Base-by-base conservation (phyloP, 2,797 vertebrate species). In the Takifugu rubripes region DNA sequence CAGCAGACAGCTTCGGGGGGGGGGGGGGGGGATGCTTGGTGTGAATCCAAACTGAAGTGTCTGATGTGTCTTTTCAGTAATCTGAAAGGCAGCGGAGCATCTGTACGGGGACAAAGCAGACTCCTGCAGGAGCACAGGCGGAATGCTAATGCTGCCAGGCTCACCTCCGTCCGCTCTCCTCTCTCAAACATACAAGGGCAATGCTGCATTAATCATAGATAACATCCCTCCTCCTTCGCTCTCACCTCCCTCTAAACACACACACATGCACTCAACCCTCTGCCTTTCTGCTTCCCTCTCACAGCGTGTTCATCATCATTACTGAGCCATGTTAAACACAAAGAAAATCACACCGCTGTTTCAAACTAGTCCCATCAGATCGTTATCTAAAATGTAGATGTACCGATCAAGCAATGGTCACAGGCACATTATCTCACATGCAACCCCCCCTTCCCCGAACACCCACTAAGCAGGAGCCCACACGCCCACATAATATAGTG, bases 161-260 rank as follows among this genome's bases (percentile, higher is more conserved):
- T 84, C 77, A 84, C 84, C 84, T 86, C 76, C 31, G 24, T 82
- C 83, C 78, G 68, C 80, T 82, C 82, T 72, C 74, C 72, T 78
- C 71, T 70, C 70, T 74, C 72, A 82, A 87, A 89, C 83, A 89
- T 81, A 79, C 88, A 91, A 92, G 91, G 90, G 84, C 91, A 87
- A 86, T 55, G 77, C 84, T 77, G 88, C 88, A 90, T 91, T 89
- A 91, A 92, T 91, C 84, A 86, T 71, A 65, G 76, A 77, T 72
- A 75, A 72, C 77, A 77, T 67, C 70, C 66, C 66, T 74, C 68
- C 66, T 64, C 71, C 68, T 74, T 76, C 62, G 56, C 70, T 66
- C 70, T 74, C 70, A 65, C 70, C 66, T 77, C 50, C 52, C 60
- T 50, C 53, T 33, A 54, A 65, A 68, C 56, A 60, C 64, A 56